phyloP scores from a whole-genome alignment of 1,140 invertebrate genomes.

The Rhopalosiphum padi region DNA sequence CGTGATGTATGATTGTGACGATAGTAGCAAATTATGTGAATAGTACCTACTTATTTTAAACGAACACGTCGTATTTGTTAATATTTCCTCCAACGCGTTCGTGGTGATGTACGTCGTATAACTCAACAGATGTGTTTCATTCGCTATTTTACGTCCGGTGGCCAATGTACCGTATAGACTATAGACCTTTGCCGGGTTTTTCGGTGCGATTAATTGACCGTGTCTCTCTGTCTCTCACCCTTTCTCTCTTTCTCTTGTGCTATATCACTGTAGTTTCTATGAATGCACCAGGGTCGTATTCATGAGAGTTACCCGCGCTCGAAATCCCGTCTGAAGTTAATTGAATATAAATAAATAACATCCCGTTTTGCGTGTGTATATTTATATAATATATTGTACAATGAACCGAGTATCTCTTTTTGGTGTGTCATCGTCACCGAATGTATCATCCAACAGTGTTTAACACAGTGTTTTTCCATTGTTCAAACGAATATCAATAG shows the following conservation, averaged over 20 bases:
- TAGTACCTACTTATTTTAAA: neutral
- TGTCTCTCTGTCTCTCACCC: neutral
- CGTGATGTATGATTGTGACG: neutral
- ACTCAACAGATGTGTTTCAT: slow-evolving; percentile 47
- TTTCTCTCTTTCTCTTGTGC: neutral
- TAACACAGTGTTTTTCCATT: slow-evolving; percentile 16
- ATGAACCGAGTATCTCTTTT: neutral
- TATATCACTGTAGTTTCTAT: neutral
- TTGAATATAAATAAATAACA: slow-evolving; percentile 44
- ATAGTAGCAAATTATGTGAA: neutral
- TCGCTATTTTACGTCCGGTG: slow-evolving; percentile 24
- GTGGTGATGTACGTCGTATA: neutral
- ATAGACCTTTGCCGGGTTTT: slow-evolving; percentile 30
- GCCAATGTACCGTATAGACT: slow-evolving; percentile 53
- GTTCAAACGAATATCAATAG: neutral
- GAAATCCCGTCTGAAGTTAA: slow-evolving; percentile 13
- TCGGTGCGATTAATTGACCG: slow-evolving; percentile 50
- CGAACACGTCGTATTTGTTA: neutral
- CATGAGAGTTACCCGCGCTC: neutral
- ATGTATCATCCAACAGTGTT: neutral
- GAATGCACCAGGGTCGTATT: neutral
- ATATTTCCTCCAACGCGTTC: neutral
- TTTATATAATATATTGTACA: neutral
- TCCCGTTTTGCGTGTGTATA: neutral
- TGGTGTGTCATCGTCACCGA: slow-evolving; percentile 36